A percentile compares a stretch with the other conserved stretches of the same genome.
Conservation (phyloP, 2,113 vertebrate species). For the Mastomys natalensis region DNA sequence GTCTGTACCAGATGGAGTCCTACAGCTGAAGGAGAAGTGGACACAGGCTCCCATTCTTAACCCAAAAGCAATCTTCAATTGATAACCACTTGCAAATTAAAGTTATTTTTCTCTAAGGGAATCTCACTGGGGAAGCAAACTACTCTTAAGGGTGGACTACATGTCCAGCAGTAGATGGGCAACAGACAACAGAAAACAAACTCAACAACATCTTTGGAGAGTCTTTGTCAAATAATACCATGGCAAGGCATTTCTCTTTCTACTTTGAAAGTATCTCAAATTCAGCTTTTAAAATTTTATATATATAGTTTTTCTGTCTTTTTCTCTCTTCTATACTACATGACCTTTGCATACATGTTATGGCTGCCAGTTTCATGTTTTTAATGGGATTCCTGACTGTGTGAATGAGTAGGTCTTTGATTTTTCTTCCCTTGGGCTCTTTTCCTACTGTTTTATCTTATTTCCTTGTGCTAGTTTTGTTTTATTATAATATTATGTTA, state of each 20-base stretch:
- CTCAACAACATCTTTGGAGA: background rate
- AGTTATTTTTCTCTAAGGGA: background rate
- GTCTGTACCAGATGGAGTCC: background rate
- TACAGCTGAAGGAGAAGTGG: background rate
- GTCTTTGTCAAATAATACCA: background rate
- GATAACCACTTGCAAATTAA: background rate
- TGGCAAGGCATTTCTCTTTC: background rate
- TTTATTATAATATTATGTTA: background rate
- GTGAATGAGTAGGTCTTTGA: background rate
- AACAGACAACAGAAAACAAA: background rate
- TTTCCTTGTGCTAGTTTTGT: background rate
- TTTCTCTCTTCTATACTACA: background rate
- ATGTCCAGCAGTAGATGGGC: background rate
- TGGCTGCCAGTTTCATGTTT: background rate
- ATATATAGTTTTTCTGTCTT: too few species aligned
- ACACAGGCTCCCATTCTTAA: too few species aligned
- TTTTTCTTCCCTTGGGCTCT: background rate
- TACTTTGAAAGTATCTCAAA: background rate
- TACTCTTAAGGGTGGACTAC: background rate
- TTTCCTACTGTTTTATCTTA: background rate
- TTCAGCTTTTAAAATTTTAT: background rate
- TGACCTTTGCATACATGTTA: background rate
- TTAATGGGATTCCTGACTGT: background rate
- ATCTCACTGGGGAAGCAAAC: background rate
- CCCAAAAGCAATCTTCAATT: background rate